Evolutionary conservation across 2,888 invertebrate genomes (phyloP).

Genomic region (Lottia gigantea): DNA sequence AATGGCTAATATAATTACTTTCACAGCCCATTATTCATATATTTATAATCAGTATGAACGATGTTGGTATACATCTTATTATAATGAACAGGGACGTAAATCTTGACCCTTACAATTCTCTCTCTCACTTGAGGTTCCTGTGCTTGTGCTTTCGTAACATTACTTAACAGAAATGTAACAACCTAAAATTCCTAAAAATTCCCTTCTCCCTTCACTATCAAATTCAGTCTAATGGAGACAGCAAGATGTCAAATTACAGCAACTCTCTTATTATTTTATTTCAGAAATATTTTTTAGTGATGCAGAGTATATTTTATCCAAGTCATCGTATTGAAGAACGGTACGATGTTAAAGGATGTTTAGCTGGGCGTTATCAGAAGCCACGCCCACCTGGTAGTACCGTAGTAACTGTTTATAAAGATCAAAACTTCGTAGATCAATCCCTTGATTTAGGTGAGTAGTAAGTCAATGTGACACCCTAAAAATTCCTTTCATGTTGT

Average conservation of each 20-base stretch:
- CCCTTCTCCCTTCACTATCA: too few species aligned
- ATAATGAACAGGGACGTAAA: too few species aligned
- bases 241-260: background rate
- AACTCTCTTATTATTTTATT: conserved; percentile 22
- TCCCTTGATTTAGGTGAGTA: conserved; percentile 49
- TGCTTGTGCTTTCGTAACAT: too few species aligned
- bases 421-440: conserved; percentile 53
- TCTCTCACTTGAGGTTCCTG: too few species aligned
- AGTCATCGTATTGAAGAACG: conserved; percentile 50
- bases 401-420: conserved; percentile 50
- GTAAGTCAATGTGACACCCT: background rate
- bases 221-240: background rate
- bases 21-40: too few species aligned
- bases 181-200: too few species aligned
- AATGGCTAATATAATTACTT: too few species aligned
- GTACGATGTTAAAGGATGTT: conserved; percentile 60
- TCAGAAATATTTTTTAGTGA: conserved; percentile 58
- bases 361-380: conserved; percentile 55
- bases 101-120: too few species aligned
- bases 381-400: conserved; percentile 44
- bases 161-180: too few species aligned
- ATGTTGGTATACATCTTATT: too few species aligned
- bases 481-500: too few species aligned
- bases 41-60: too few species aligned
- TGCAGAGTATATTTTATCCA: conserved; percentile 63